Evolutionary conservation across 2,888 invertebrate genomes (phyloP), one percentile per base, ranked within the genome.

Genomic region (Boloria euphrosyne): DNA sequence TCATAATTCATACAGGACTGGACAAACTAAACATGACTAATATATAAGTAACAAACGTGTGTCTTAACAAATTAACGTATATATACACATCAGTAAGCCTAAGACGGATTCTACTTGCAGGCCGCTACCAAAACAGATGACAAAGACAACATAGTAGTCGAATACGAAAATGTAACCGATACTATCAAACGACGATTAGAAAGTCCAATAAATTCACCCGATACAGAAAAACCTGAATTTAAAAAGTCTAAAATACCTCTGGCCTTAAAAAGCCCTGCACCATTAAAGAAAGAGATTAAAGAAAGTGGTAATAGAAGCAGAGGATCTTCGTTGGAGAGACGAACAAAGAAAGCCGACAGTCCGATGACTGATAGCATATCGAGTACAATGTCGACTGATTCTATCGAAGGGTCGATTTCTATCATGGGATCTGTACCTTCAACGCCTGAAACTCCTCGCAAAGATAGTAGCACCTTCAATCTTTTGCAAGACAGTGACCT

Each of bases 401-500:
- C 86, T 72, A 86, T 69, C 74, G 80, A 79, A 62, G 77, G 74
- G 6, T 68, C 74, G 49, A 18, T 70, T 49, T 71, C 73, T 60
- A 62, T 74, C 51, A 67, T 71, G 50, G 74, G 73, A 43, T 76
- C 78, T 53, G 70, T 77, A 57, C 84, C 84, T 6, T 67, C 78
- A 47, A 79, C 84, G 4, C 86, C 87, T n/a, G 89, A 86, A 16
- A 76, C 91, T 63, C 89, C 91, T 7, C 84, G 87, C 69, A 83
- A 92, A 60, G 81, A 93, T 81, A 93, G 93, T 73, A 93, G 93
- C 80, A 94, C 95, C 1, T 95, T 95, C 79, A 93, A 94, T 74
- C 84, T 95, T 65, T 92, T 95, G 13, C 93, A 95, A 77, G 94
- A 95, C 71, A 95, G 95, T 80, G 93, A 93, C 49, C 89, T 95